phyloP scores from a whole-genome alignment of 2,888 invertebrate genomes.

The Drosophila siamana region DNA sequence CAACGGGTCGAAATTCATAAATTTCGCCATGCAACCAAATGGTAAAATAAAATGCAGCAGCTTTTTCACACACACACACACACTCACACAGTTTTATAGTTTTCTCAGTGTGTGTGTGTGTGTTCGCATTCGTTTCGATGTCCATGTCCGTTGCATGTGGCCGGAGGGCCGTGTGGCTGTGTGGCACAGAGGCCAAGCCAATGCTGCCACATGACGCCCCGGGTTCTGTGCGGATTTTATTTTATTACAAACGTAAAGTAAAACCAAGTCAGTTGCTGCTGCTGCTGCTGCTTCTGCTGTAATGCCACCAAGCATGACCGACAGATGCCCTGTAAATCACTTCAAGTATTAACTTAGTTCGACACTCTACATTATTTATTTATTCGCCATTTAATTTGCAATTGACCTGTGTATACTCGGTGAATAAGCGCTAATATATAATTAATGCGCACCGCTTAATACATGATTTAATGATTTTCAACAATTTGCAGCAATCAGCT shows the following conservation, averaged over 20 bases:
- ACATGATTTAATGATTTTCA: too few species aligned
- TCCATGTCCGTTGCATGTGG: constrained; percentile 51
- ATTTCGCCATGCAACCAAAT: constrained; percentile 72
- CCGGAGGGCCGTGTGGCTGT: constrained; percentile 23
- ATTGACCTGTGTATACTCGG: too few species aligned
- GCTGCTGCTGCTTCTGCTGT: too few species aligned
- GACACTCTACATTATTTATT: too few species aligned
- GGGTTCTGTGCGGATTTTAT: constrained; percentile 70
- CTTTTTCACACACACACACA: constrained; percentile 40
- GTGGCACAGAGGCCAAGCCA: constrained; percentile 20
- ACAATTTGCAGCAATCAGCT: too few species aligned
- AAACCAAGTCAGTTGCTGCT: constrained; percentile 40
- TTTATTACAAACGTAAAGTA: constrained; percentile 74
- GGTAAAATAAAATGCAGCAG: constrained; percentile 76
- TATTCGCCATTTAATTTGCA: too few species aligned
- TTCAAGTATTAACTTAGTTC: too few species aligned
- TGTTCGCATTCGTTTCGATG: constrained; percentile 26
- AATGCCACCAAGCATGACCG: background rate
- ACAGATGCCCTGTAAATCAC: background rate
- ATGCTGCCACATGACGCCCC: constrained; percentile 47
- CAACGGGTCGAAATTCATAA: constrained; percentile 76
- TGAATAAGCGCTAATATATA: background rate
- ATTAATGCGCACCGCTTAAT: too few species aligned
- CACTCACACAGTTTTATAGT: constrained; percentile 12
- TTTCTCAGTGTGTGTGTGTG: background rate